Conservation (phyloP, 2,888 invertebrate species). For the Octonoba sinensis region DNA sequence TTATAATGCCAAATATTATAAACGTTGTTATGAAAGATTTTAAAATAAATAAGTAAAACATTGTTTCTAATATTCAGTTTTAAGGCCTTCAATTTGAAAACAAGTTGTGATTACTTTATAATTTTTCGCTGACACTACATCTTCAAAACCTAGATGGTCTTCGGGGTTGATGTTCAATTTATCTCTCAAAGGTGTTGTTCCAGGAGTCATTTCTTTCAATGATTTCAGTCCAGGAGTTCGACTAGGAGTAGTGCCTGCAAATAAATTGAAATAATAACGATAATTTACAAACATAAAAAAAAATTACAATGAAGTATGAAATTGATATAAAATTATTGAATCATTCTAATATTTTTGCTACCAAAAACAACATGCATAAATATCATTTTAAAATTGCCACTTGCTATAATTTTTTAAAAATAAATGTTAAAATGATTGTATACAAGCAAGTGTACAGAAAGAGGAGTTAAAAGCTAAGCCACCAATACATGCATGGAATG, state of each 20-base stretch:
- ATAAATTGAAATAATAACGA: background rate
- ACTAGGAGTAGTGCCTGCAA: slow-evolving; percentile 42
- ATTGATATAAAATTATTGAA: background rate
- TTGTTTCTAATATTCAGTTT: no score
- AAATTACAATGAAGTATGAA: background rate
- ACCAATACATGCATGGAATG: no score
- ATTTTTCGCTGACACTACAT: slow-evolving; percentile 67
- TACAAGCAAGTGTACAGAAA: no score
- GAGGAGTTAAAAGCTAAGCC: no score
- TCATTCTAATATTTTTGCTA: background rate
- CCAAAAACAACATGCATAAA: background rate
- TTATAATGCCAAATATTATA: no score
- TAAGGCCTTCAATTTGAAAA: no score
- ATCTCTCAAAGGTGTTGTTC: slow-evolving; percentile 83
- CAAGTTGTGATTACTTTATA: slow-evolving; percentile 66
- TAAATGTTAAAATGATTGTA: no score
- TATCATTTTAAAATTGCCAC: no score
- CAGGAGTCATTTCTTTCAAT: slow-evolving; percentile 43
- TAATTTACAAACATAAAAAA: background rate
- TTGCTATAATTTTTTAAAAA: no score
- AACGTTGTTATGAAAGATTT: no score
- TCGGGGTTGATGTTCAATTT: slow-evolving; percentile 95
- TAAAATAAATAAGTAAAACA: no score
- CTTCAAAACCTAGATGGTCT: slow-evolving; percentile 77
- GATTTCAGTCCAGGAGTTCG: slow-evolving; percentile 53